phyloP scores from a whole-genome alignment of 2,797 vertebrate species.

The Rhinoraja longicauda region DNA sequence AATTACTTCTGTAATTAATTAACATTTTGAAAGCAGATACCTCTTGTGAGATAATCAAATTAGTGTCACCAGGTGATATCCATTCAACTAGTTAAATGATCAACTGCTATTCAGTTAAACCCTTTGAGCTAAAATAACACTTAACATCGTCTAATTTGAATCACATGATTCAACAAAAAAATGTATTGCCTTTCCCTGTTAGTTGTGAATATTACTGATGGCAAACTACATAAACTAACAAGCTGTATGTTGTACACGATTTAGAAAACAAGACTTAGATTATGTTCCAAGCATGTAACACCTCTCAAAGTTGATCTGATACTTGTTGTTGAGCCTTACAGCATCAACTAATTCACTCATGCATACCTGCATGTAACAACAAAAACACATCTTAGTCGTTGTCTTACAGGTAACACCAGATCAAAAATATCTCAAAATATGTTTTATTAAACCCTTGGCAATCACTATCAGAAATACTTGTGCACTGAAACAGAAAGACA shows the following conservation, averaged over 20 bases:
- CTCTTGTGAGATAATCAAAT: not conserved
- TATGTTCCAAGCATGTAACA: conserved; percentile 21
- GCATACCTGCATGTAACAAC: not conserved
- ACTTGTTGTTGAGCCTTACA: not conserved
- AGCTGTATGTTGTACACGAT: not conserved
- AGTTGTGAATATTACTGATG: not conserved
- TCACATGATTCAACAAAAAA: not conserved
- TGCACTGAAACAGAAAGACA: not conserved
- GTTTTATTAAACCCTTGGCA: not conserved
- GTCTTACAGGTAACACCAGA: not conserved
- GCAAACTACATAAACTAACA: conserved; percentile 2
- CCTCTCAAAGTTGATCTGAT: not conserved
- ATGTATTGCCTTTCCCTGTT: not conserved
- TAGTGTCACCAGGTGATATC: not conserved
- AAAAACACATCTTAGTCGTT: not conserved
- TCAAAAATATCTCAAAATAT: not conserved
- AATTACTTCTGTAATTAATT: not conserved
- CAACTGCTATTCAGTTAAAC: not conserved
- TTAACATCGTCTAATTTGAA: not conserved
- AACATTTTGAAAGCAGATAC: not conserved
- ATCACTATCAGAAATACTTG: not conserved
- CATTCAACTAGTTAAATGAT: not conserved
- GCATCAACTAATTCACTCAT: not conserved
- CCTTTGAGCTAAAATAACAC: not conserved
- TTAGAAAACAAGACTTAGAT: not conserved